Evolutionary conservation across 2,888 invertebrate species (phyloP).

Genomic region (Ligdia adustata): DNA sequence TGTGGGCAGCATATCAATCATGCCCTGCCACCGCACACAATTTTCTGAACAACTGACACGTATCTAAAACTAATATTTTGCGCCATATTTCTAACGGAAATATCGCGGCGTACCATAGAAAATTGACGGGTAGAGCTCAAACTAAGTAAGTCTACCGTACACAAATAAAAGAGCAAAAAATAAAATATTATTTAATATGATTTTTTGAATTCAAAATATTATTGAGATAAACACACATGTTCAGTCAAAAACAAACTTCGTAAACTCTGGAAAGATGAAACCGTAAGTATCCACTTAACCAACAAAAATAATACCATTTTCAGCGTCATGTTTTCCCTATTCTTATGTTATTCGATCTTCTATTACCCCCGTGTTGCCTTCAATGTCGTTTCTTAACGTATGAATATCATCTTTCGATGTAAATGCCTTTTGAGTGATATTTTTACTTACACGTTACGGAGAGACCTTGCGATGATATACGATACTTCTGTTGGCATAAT

Average conservation of each 20-base stretch:
- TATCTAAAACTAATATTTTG: constrained; percentile 56
- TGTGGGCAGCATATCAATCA: constrained; percentile 64
- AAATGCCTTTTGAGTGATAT: constrained; percentile 54
- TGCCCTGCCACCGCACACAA: constrained; percentile 46
- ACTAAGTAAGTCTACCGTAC: too few species aligned
- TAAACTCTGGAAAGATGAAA: background rate
- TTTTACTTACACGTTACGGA: constrained; percentile 28
- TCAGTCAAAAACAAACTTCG: too few species aligned
- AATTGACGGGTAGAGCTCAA: constrained; percentile 11
- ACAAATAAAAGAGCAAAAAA: too few species aligned
- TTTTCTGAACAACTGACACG: constrained; percentile 62
- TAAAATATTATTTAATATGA: too few species aligned
- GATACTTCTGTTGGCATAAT: constrained; percentile 31
- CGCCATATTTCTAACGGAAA: constrained; percentile 27
- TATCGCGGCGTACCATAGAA: constrained; percentile 13
- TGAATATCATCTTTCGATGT: constrained; percentile 50
- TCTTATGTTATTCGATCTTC: constrained; percentile 30
- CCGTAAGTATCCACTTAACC: constrained; percentile 9
- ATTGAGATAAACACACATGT: too few species aligned
- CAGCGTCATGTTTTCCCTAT: constrained; percentile 23
- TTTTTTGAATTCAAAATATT: too few species aligned
- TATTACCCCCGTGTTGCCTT: constrained; percentile 39
- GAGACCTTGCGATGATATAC: constrained; percentile 27
- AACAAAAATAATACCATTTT: constrained; percentile 22
- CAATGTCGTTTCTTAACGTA: constrained; percentile 39